These are phyloP conservation scores for Zaprionus davidi DNA, from an alignment of 1,140 invertebrate genomes.

Conservation along the genomic window DNA sequence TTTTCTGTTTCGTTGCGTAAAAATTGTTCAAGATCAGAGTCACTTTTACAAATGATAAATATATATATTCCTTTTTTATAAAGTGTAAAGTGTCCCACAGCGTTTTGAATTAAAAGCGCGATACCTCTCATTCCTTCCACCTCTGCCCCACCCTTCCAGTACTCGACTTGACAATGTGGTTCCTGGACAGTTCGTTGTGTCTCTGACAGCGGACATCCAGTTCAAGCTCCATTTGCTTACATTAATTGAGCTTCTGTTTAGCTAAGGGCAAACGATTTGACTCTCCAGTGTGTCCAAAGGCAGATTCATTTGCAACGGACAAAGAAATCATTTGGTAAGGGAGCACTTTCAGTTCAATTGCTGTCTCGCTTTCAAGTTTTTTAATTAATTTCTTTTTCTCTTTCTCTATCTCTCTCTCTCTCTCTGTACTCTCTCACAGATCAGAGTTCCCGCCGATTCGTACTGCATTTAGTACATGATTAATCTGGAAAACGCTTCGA, in stretches of 20 bases:
- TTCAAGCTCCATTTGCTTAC: conserved; percentile 65
- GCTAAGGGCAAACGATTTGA: conserved; percentile 34
- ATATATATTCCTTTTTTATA: no score
- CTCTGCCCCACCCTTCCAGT: neutral
- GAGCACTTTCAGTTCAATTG: conserved; percentile 50
- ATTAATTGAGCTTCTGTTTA: conserved; percentile 70
- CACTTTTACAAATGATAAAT: no score
- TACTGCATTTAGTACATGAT: conserved; percentile 63
- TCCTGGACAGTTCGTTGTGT: conserved; percentile 4
- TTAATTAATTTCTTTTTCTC: conserved; percentile 69
- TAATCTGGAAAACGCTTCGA: conserved; percentile 61
- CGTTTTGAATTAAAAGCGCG: neutral
- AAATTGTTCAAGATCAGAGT: no score
- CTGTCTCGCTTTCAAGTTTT: conserved; percentile 51
- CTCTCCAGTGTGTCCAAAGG: conserved; percentile 17
- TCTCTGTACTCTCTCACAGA: neutral
- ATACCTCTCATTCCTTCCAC: no score
- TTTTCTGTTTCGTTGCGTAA: no score
- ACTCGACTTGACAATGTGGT: conserved; percentile 5
- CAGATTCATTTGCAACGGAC: conserved; percentile 29
- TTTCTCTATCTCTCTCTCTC: neutral
- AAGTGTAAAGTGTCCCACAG: no score
- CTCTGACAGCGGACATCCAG: conserved; percentile 20
- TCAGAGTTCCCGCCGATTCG: conserved; percentile 37
- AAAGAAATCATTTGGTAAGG: conserved; percentile 41